Evolutionary conservation across 2,113 vertebrate species (phyloP), one percentile per base, ranked within the genome.

Genomic region (Rutilus rutilus): DNA sequence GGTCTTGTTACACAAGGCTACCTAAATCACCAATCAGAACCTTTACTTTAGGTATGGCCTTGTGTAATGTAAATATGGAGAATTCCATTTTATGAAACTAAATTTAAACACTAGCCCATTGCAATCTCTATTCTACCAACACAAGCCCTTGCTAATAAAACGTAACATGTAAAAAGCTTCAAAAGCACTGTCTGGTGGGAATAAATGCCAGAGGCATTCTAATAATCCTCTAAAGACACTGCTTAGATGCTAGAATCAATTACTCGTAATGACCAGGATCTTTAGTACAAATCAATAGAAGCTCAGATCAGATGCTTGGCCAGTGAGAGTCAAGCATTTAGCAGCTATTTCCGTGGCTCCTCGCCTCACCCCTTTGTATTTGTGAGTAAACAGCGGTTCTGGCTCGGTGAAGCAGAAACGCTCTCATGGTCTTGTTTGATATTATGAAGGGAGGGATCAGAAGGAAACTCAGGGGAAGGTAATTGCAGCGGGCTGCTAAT

Each of bases 401-500:
- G 85, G 69, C 82, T 67, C 47, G 47, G 76, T 42, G 71, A 50
- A 62, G 77, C 67, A 33, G 54, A 80, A 86, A 69, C 23, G 36
- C 64, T 83, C 73, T 85, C 19, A 78, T 79, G 91, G 89, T 90
- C 89, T 52, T 89, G 85, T 92, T 91, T 92, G 87, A 91, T 91
- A 91, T 91, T 82, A 88, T 86, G 90, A 94, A 93, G 92, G 88
- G 91, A 90, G 86, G 83, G 86, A 86, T 86, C 89, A 91, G 92
- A 90, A 92, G 86, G 87, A 90, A 92, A 90, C 60, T 89, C 88
- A 89, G 89, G 88, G 89, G 69, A 91, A 89, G 81, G 93, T 93
- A 95, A 94, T 95, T 94, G 90, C 90, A 87, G 84, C 74, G 23
- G 67, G 30, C 75, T 14, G 78, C 83, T 94, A 94, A 95, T 95